Percentiles rank a stretch among this genome's conserved stretches.
These are phyloP conservation scores for Diglossa cyanea DNA, from an alignment of 2,797 vertebrate genomes.

Conservation along the genomic window DNA sequence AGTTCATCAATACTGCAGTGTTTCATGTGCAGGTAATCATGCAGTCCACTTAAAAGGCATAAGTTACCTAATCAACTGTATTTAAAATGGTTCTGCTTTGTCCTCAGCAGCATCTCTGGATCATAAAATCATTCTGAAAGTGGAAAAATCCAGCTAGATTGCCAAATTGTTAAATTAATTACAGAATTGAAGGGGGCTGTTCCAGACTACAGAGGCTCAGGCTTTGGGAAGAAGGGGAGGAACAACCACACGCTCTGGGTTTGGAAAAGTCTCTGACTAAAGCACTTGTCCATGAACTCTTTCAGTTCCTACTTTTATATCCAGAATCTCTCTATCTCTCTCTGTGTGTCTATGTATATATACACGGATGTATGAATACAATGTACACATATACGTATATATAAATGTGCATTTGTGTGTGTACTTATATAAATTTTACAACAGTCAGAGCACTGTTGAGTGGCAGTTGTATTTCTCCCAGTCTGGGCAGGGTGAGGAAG, in stretches of 20 bases:
- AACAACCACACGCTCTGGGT: not conserved
- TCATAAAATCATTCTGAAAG: not conserved
- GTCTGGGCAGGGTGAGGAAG: not conserved
- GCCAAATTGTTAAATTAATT: not conserved
- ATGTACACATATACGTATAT: not conserved
- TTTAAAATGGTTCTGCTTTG: not conserved
- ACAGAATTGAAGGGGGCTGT: not conserved
- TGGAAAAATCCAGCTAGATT: not conserved
- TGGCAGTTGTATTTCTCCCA: not conserved
- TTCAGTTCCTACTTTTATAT: not conserved
- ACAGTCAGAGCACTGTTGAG: not conserved
- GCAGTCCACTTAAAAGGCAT: not conserved
- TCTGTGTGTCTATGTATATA: not conserved
- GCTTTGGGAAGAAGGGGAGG: not conserved
- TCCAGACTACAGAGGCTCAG: not conserved
- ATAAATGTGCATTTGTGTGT: not conserved
- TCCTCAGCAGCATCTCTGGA: not conserved
- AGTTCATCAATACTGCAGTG: not conserved
- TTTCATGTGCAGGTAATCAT: not conserved
- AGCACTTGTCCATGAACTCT: not conserved
- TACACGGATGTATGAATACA: accelerated
- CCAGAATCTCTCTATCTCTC: not conserved
- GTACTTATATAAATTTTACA: not conserved
- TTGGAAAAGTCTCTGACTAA: not conserved
- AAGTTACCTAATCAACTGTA: not conserved